Conservation (phyloP, 2,113 vertebrate species). For the Anoplopoma fimbria region DNA sequence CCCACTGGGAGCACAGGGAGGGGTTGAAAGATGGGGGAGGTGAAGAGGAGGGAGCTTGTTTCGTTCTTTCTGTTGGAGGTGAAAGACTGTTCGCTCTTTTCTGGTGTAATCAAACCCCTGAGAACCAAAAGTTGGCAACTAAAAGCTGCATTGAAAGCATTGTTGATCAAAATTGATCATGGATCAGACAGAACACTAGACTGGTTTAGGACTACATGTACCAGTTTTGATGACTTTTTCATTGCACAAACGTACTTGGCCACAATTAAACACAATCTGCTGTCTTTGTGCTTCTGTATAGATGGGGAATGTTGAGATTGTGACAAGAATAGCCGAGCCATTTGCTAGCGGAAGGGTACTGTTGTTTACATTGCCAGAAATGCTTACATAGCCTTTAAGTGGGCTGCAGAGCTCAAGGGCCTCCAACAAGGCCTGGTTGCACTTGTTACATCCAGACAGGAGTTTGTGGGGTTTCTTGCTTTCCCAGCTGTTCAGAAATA, state of each 20-base stretch:
- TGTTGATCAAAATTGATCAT: slow-evolving; percentile 39
- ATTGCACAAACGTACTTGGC: slow-evolving; percentile 15
- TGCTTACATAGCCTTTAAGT: slow-evolving; percentile 58
- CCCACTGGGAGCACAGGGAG: slow-evolving; percentile 73
- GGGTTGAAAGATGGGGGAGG: slow-evolving; percentile 66
- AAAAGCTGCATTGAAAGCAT: slow-evolving; percentile 29
- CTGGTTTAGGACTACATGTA: background rate
- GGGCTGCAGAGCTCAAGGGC: slow-evolving; percentile 38
- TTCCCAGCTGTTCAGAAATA: slow-evolving; percentile 70
- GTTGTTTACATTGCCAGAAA: slow-evolving; percentile 57
- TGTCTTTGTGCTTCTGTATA: slow-evolving; percentile 35
- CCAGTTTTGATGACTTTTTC: background rate
- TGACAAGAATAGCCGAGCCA: slow-evolving; percentile 47
- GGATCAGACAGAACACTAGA: background rate
- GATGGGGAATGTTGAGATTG: slow-evolving; percentile 60
- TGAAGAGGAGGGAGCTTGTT: slow-evolving; percentile 58
- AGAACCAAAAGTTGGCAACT: slow-evolving; percentile 70
- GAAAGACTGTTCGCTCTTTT: slow-evolving; percentile 64
- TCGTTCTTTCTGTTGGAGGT: slow-evolving; percentile 64
- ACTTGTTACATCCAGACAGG: slow-evolving; percentile 33
- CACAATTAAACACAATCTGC: slow-evolving; percentile 32
- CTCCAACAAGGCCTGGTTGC: slow-evolving; percentile 32
- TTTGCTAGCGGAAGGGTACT: slow-evolving; percentile 45
- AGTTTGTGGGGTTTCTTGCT: slow-evolving; percentile 38
- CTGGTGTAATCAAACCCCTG: slow-evolving; percentile 80